These are phyloP conservation scores for Takifugu bimaculatus DNA, from an alignment of 2,113 vertebrate genomes.

Conservation along the genomic window DNA sequence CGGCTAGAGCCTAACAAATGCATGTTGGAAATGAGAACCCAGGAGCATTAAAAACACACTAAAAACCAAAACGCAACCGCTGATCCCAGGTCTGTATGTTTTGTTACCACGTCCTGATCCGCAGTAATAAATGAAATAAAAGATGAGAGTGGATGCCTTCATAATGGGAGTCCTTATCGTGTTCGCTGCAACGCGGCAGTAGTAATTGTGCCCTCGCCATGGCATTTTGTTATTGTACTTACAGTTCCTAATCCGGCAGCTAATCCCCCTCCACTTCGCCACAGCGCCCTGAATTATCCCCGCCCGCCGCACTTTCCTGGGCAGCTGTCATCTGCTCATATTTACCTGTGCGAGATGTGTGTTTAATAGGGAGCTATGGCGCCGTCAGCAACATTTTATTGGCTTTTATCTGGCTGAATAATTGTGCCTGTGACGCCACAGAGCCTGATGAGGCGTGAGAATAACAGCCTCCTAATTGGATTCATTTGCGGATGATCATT, in stretches of 20 bases:
- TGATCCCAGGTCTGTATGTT: too few species aligned
- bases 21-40: too few species aligned
- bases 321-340: slow-evolving; percentile 51
- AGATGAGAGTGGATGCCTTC: background rate
- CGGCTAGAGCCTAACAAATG: too few species aligned
- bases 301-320: slow-evolving; percentile 34
- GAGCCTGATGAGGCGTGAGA: slow-evolving; percentile 49
- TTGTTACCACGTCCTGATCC: too few species aligned
- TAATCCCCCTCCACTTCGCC: slow-evolving; percentile 66
- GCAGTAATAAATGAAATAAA: too few species aligned
- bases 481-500: slow-evolving; percentile 68
- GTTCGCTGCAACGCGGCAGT: slow-evolving; percentile 47
- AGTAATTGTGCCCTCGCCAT: slow-evolving; percentile 61
- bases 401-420: slow-evolving; percentile 14
- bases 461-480: slow-evolving; percentile 67
- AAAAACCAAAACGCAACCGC: too few species aligned
- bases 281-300: slow-evolving; percentile 25
- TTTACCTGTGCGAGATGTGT: slow-evolving; percentile 41
- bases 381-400: slow-evolving; percentile 43
- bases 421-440: slow-evolving; percentile 33
- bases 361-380: slow-evolving; percentile 37
- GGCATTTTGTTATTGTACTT: slow-evolving; percentile 68
- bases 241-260: slow-evolving; percentile 66
- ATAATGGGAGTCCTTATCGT: slow-evolving; percentile 49
- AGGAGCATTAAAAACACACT: too few species aligned